These are phyloP conservation scores for Pogonocichla stellata DNA, from an alignment of 2,113 vertebrate species.

Conservation along the genomic window DNA sequence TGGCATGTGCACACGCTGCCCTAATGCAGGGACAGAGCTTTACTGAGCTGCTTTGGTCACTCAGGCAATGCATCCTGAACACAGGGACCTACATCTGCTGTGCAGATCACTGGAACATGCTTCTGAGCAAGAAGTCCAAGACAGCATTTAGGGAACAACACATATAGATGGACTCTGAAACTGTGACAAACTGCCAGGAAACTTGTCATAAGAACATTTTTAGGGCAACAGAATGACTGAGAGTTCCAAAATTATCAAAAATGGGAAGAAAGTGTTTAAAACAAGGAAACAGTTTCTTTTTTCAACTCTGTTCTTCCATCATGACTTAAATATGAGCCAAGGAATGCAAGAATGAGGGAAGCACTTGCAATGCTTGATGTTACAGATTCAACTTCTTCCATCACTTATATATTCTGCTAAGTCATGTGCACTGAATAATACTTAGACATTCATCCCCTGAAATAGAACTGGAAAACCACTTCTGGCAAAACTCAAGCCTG, in stretches of 20 bases:
- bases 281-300: background rate
- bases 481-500: slow-evolving; percentile 69
- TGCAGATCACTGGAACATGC: too few relatives aligned
- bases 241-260: background rate
- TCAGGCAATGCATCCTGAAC: accelerated
- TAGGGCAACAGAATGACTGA: background rate
- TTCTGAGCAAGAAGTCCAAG: background rate
- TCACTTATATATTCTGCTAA: slow-evolving; percentile 56
- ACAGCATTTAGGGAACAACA: background rate
- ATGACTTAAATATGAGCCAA: background rate
- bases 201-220: background rate
- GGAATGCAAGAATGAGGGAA: slow-evolving; percentile 39
- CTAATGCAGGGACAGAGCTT: accelerated
- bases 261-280: background rate
- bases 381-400: slow-evolving; percentile 56
- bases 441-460: slow-evolving; percentile 68
- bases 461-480: slow-evolving; percentile 68
- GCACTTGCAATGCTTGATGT: slow-evolving; percentile 17
- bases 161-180: background rate
- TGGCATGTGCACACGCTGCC: background rate
- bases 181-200: background rate
- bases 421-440: slow-evolving; percentile 64
- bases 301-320: background rate
- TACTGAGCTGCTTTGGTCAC: background rate
- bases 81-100: accelerated